phyloP scores from a whole-genome alignment of 2,797 vertebrate species.

The Sebastes miniatus region DNA sequence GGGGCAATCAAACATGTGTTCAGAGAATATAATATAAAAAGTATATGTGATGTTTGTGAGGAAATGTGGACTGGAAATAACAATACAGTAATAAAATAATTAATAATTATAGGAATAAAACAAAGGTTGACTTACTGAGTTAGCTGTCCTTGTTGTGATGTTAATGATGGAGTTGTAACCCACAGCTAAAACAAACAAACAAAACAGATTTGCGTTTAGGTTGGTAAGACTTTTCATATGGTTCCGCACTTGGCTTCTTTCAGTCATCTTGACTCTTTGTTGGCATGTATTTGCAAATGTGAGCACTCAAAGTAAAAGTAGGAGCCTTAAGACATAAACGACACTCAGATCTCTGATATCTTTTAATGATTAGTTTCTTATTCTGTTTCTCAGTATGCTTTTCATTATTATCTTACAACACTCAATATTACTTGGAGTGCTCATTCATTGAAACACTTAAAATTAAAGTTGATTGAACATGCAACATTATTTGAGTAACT shows the following conservation, averaged over 20 bases:
- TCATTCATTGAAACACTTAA: background rate
- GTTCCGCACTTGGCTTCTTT: background rate
- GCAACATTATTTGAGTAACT: background rate
- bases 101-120: background rate
- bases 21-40: background rate
- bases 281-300: background rate
- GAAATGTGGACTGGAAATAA: background rate
- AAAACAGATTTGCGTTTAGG: background rate
- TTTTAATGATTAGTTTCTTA: background rate
- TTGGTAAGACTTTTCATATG: background rate
- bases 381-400: background rate
- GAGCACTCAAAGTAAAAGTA: background rate
- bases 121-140: conserved; percentile 87
- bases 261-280: background rate
- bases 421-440: background rate
- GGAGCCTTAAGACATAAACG: background rate
- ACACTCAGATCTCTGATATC: background rate
- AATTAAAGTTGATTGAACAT: background rate
- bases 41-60: background rate
- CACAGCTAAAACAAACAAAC: conserved; percentile 82
- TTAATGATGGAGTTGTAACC: conserved; percentile 98
- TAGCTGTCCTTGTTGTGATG: conserved; percentile 96
- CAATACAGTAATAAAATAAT: background rate
- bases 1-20: background rate
- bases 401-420: background rate